Percentiles rank a stretch among this genome's conserved stretches.
Conservation (phyloP, 2,888 invertebrate species). For the Acanthosepion pharaonis region DNA sequence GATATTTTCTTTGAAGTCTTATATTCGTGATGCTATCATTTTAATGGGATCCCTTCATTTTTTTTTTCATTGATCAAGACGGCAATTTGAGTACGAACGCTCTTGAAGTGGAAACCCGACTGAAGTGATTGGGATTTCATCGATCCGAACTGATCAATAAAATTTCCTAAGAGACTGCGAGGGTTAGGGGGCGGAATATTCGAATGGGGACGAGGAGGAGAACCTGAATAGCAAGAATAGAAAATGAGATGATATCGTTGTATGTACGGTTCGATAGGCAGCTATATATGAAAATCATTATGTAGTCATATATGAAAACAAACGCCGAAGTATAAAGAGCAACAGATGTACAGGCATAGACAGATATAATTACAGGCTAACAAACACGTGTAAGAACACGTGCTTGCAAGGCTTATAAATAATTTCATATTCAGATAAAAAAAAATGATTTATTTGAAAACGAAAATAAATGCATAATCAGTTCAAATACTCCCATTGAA, state of each 20-base stretch:
- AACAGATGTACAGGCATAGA: no score
- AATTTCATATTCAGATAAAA: no score
- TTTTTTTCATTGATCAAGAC: slow-evolving; percentile 10
- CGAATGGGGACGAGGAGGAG: no score
- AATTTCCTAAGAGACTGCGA: background rate
- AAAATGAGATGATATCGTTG: no score
- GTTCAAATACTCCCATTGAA: background rate
- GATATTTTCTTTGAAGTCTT: background rate
- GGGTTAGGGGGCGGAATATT: background rate
- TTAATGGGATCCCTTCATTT: background rate
- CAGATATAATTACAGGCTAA: no score
- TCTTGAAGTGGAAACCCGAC: slow-evolving; percentile 20
- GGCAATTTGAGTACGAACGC: background rate
- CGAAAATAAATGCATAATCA: background rate
- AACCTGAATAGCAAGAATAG: no score
- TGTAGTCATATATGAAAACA: no score
- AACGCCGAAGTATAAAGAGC: no score
- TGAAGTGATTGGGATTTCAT: background rate
- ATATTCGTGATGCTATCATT: slow-evolving; percentile 6
- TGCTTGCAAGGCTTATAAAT: no score
- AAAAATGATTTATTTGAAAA: background rate
- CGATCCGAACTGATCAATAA: background rate
- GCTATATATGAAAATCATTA: no score
- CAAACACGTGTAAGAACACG: no score
- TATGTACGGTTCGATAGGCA: no score